Base-by-base conservation (phyloP, 2,888 invertebrate species). In the Hedya salicella region DNA sequence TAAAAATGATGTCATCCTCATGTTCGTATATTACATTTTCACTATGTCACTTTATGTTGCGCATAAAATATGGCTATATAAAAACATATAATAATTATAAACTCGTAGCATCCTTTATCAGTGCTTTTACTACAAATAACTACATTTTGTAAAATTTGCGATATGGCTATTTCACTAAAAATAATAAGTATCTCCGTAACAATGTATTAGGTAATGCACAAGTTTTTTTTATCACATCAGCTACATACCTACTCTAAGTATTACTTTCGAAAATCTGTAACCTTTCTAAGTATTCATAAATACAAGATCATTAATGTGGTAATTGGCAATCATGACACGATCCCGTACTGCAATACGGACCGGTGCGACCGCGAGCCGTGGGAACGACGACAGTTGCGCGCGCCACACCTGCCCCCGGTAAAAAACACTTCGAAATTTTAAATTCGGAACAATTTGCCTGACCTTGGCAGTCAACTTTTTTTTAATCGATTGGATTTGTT, bases 341-440 rank as follows among this genome's bases (percentile, higher is more conserved):
- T 86, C 82, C 78, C 81, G 69, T 71, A 70, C 60, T 48, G 50
- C 30, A 50, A 30, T 46, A 16, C 57, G 59, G 86, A 79, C 91
- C 87, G 90, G 90, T 89, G 91, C 81, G 44, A 19, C 17, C 44
- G 80, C 75, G 76, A 78, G 80, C 82, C 91, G 91, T 91, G 91
- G 91, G 91, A 91, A 91, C 81, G 75, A 79, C 88, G 89, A 89
- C 91, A 91, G 90, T 91, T 90, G 90, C 80, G 77, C 85, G 81
- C 80, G 78, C 68, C 68, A 65, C 77, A 77, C 68, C 71, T 61
- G 74, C 71, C 78, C 78, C 85, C 89, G 87, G 82, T 85, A 89
- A 89, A 88, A 87, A 87, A 80, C 78, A 83, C 86, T 84, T 86
- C 80, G 83, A 88, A 87, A 87, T 88, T 66, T 86, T 82, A 85